Evolutionary conservation across 2,797 vertebrate genomes (phyloP), one percentile per base, ranked within the genome.

Genomic region (Gymnoscopelus microlampas): DNA sequence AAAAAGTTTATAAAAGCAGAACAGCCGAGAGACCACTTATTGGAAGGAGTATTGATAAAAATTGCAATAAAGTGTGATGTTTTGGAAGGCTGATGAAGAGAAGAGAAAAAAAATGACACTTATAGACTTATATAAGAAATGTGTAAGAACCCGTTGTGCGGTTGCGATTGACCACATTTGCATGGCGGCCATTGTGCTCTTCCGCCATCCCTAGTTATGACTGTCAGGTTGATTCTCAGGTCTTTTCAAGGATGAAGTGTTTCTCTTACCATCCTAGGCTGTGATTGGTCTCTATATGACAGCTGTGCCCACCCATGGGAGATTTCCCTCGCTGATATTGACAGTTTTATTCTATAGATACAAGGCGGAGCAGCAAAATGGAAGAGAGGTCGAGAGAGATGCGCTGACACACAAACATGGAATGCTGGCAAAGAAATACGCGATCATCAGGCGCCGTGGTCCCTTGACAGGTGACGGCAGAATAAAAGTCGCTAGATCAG

Each of bases 11-110:
- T 79, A 85, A 87, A 84, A 83, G 66, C 76, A 77, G 67, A 84
- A 87, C 85, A 80, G 78, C 82, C 77, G 74, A 80, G 69, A 81
- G 77, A 76, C 79, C 82, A 79, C 84, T 88, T 85, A 88, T 51
- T 77, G 79, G 79, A 79, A 81, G 79, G 87, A 89, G 80, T 64
- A 65, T 71, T 78, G 82, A 77, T 84, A 85, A 78, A 86, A 86
- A 87, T 82, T 74, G 72, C 39, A 8, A 9, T 39, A 39, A 39
- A 39, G 39, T 39, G 39, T 9, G 39, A 39, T 39, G 6, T 39
- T 9, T 0, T 39, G 6, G 39, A 39, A 39, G 7, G 39, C 6
- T 39, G 39, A 39, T 39, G 6, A 39, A 39, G 8, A 8, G 6
- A 7, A 39, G 7, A 39, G 5, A 39, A 39, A 39, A n/a, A n/a